phyloP scores from a whole-genome alignment of 2,888 invertebrate genomes.

The Clivina fossor region DNA sequence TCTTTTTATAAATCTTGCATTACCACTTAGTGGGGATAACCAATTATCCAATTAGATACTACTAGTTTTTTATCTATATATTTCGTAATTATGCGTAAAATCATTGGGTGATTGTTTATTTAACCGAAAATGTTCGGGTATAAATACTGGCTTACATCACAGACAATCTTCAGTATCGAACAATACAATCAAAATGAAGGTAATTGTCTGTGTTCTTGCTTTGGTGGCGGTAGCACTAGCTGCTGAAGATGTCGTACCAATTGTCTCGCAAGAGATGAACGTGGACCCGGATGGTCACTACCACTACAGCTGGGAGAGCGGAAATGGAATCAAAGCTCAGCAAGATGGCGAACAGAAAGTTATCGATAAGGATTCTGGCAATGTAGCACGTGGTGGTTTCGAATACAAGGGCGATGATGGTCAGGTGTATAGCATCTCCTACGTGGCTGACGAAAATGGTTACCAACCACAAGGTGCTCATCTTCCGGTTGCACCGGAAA shows the following conservation, averaged over 20 bases:
- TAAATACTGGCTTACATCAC: background rate
- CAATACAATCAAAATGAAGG: conserved; percentile 56
- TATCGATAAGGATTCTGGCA: conserved; percentile 54
- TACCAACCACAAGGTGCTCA: conserved; percentile 56
- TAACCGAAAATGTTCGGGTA: too few relatives aligned
- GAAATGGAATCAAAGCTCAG: conserved; percentile 62
- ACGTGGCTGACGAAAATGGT: conserved; percentile 60
- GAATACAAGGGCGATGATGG: conserved; percentile 58
- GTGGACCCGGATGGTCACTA: conserved; percentile 58
- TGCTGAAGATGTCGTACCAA: conserved; percentile 49
- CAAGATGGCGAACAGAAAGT: conserved; percentile 61
- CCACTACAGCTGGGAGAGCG: conserved; percentile 63
- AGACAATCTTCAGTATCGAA: too few relatives aligned
- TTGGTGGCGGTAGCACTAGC: conserved; percentile 16
- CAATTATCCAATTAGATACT: background rate
- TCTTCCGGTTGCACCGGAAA: conserved; percentile 49
- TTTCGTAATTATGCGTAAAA: too few relatives aligned
- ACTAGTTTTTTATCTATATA: too few relatives aligned
- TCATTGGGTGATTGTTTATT: too few relatives aligned
- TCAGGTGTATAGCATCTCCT: conserved; percentile 52
- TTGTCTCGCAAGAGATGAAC: conserved; percentile 58
- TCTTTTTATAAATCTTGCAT: background rate
- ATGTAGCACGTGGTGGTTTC: conserved; percentile 48
- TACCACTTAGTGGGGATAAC: background rate
- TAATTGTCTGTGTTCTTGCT: conserved; percentile 22